A percentile compares a stretch with the other conserved stretches of the same genome.
These are phyloP conservation scores for Scolopax bukidnonensis DNA, from an alignment of 2,797 vertebrate species.

Conservation along the genomic window DNA sequence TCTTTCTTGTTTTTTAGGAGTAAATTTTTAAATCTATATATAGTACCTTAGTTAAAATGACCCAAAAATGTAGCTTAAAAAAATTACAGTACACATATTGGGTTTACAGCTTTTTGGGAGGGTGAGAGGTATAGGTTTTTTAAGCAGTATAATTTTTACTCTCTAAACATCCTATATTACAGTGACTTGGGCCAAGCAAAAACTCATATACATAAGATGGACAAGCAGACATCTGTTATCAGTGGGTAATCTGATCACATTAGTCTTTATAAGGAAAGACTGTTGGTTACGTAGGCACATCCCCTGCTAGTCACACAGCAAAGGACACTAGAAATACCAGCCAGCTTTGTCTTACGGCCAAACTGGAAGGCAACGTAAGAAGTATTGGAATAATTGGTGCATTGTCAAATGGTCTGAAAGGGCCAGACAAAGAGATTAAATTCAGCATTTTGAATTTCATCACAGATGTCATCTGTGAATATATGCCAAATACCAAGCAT, in stretches of 20 bases:
- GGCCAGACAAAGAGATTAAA: not conserved
- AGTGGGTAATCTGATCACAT: not conserved
- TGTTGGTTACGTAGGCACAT: not conserved
- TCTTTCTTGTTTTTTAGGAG: not conserved
- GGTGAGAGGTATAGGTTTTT: not conserved
- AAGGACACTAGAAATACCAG: not conserved
- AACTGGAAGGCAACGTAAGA: not conserved
- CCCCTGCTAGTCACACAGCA: not conserved
- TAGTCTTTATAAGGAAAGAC: not conserved
- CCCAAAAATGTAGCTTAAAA: not conserved
- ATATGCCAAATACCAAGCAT: not conserved
- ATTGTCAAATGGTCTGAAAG: not conserved
- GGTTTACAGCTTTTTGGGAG: not conserved
- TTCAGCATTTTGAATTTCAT: not conserved
- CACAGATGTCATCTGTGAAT: not conserved
- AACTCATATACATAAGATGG: not conserved
- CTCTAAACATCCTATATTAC: not conserved
- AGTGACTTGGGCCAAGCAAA: not conserved
- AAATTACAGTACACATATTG: not conserved
- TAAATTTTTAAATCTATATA: not conserved
- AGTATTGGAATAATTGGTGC: not conserved
- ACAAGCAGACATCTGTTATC: not conserved
- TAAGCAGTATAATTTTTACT: not conserved
- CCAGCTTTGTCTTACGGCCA: not conserved
- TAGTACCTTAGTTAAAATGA: not conserved